phyloP scores from a whole-genome alignment of 2,797 vertebrate species.

The Yasuhikotakia modesta region DNA sequence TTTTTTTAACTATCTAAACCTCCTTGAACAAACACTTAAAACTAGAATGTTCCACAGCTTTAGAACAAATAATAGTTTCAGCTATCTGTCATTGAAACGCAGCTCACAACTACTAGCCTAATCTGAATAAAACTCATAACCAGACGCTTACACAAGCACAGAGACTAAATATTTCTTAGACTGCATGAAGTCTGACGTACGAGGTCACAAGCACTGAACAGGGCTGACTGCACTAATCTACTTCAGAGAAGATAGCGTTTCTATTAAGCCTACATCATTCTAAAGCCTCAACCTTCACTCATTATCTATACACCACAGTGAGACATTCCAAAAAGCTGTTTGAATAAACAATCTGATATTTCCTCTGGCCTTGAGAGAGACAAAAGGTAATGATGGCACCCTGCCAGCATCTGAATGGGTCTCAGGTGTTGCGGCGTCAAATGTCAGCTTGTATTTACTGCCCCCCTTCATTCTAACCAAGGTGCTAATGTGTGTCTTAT shows the following conservation, averaged over 20 bases:
- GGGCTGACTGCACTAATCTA: background rate
- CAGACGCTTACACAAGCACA: slow-evolving; percentile 49
- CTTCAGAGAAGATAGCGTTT: slow-evolving; percentile 1
- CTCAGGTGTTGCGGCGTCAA: background rate
- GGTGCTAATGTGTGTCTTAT: slow-evolving; percentile 32
- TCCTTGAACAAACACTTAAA: background rate
- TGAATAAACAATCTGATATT: background rate
- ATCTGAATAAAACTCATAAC: background rate
- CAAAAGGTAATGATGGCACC: background rate
- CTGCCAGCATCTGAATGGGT: background rate
- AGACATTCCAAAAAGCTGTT: slow-evolving; percentile 16
- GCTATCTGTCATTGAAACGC: background rate
- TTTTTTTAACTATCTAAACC: background rate
- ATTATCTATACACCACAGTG: background rate
- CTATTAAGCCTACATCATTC: background rate
- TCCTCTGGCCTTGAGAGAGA: background rate
- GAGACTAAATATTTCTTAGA: slow-evolving; percentile 34
- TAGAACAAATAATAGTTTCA: background rate
- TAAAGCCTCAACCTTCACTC: background rate
- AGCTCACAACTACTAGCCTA: background rate
- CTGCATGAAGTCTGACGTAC: slow-evolving; percentile 50
- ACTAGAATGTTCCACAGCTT: background rate
- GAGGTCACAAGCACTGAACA: background rate
- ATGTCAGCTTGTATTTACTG: background rate
- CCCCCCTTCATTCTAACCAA: background rate